Evolutionary conservation across 1,140 invertebrate genomes (phyloP), one percentile per base, ranked within the genome.

Genomic region (Pachyrhynchus sulphureomaculatus): DNA sequence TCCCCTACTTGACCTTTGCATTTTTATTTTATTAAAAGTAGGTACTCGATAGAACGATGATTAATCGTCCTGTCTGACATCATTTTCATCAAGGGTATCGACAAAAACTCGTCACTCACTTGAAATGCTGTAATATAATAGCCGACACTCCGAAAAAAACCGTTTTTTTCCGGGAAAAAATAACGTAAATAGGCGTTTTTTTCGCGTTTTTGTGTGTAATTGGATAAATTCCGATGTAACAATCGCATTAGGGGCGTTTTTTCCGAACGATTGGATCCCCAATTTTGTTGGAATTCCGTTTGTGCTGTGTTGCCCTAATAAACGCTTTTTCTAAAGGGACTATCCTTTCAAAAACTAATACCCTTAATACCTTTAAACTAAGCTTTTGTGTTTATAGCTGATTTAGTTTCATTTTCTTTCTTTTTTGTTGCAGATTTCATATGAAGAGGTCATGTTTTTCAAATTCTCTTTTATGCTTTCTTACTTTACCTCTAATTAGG

Each of bases 201-300:
- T n/a, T n/a, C 26, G 56, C 45, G 56, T 59, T 59, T 59, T 59
- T 49, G 44, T 59, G 37, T 49, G 44, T 48, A 59, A 59, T 59
- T 59, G 56, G 56, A 59, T 44, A 59, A 59, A 59, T 59, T 59
- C 56, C 56, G 56, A 59, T 41, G 56, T 59, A 59, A 59, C 56
- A 59, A 59, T 39, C 56, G 56, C 49, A 49, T 59, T 59, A 59
- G 21, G 56, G 47, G 47, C 45, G 29, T 15, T 48, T 49, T 48
- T 59, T 6, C 17, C 56, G 42, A 26, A 12, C 9, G 5, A 33
- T 42, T 8, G 3, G 24, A 26, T 34, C 41, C 41, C 17, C 23
- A 32, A 45, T 45, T 23, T 34, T n/a, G 34, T 13, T 12, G 51
- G 51, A 53, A 53, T 53, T 33, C 37, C 37, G 51, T 13, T 53